Evolutionary conservation across 2,113 vertebrate genomes (phyloP), one percentile per base, ranked within the genome.

Genomic region (Pungitius pungitius): DNA sequence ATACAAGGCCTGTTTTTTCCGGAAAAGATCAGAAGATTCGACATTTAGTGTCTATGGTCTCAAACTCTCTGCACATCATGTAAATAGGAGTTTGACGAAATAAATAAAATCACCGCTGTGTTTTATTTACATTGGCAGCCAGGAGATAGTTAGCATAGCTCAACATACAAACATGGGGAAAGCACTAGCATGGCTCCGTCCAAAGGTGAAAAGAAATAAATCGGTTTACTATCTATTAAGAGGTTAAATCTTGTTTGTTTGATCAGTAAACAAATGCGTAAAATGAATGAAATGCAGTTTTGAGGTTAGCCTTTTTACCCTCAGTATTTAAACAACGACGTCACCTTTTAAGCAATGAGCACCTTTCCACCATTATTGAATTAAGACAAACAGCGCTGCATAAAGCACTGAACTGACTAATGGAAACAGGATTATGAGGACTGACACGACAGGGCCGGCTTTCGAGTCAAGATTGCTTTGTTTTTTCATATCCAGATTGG

Each of bases 401-500:
- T 51, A 39, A 27, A 72, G 14, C 20, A 22, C 27, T 73, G 62
- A 33, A 61, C 33, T 71, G 69, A 69, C 76, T 62, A 73, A 82
- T 75, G 61, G 75, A 83, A 87, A 67, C 60, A 72, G 59, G 62
- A 39, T 82, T 30, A 59, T 30, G 37, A 69, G 22, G 63, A 72
- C 52, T 69, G 75, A 88, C 39, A 61, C 69, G 22, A 47, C 42
- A 47, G 35, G 60, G 35, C 60, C 67, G 52, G 26, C 26, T 71
- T 73, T 52, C 68, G 60, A 45, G 67, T 87, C 57, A 64, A 76
- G 70, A 77, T 68, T 77, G 55, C 52, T 82, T 75, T 64, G 57
- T 66, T 74, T 58, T 51, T 74, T 39, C 64, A 42, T 80, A 40
- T 77, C 33, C 68, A 81, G 77, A 82, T 69, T 80, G 77, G 75